Conservation (phyloP, 1,140 invertebrate species). For the Orchesella cincta region DNA sequence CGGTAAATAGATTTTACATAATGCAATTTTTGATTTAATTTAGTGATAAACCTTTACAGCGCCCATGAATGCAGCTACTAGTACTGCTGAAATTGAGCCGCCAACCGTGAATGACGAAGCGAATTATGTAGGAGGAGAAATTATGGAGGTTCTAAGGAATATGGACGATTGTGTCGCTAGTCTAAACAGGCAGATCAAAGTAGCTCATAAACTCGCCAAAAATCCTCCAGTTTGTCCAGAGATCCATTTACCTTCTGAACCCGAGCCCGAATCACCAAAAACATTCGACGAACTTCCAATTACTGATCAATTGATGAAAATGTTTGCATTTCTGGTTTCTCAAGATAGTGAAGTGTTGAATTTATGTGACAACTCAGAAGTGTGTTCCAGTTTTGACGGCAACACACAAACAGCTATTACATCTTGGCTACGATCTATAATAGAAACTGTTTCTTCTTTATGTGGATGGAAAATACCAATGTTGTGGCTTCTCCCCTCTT, state of each 20-base stretch:
- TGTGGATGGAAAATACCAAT: no score
- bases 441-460: background rate
- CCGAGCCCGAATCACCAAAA: background rate
- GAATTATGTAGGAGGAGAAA: no score
- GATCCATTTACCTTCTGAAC: background rate
- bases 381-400: background rate
- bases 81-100: no score
- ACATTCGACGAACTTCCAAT: background rate
- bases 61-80: no score
- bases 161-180: background rate
- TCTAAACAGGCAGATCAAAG: background rate
- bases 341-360: background rate
- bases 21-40: no score
- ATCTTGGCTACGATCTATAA: background rate
- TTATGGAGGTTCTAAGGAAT: background rate
- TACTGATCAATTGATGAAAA: background rate
- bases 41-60: no score
- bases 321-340: background rate
- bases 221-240: background rate
- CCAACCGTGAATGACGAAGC: no score
- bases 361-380: background rate
- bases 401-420: background rate
- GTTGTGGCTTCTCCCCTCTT: background rate
- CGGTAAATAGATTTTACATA: no score
- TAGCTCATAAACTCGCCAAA: background rate